These are phyloP conservation scores for Dendroctonus ponderosae DNA, from an alignment of 1,140 invertebrate species.

Conservation along the genomic window DNA sequence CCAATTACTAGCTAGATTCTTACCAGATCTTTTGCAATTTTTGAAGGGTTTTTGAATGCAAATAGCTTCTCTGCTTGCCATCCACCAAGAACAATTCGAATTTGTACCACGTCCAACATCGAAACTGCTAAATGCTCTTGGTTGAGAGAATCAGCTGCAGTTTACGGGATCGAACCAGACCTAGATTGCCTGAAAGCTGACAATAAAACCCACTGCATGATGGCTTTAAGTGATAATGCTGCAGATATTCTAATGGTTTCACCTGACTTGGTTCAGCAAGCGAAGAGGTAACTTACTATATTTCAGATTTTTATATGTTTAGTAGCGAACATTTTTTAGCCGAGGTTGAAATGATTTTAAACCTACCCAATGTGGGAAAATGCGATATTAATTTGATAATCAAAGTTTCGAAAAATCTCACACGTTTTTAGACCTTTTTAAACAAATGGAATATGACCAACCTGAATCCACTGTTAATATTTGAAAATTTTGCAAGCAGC, in stretches of 20 bases:
- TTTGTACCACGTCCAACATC: conserved; percentile 65
- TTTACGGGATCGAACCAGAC: conserved; percentile 70
- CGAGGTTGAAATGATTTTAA: too few relatives aligned
- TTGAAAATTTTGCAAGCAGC: neutral
- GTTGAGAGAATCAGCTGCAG: conserved; percentile 66
- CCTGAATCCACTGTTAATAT: neutral
- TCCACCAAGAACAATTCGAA: conserved; percentile 58
- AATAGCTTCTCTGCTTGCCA: conserved; percentile 64
- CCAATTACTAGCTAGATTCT: too few relatives aligned
- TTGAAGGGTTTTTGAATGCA: conserved; percentile 52
- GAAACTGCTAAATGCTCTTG: conserved; percentile 73
- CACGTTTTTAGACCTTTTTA: too few relatives aligned
- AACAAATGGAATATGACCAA: neutral
- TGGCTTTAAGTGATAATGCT: conserved; percentile 56
- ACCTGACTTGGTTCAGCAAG: conserved; percentile 60
- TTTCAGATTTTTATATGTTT: neutral
- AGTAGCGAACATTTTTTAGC: too few relatives aligned
- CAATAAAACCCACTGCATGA: conserved; percentile 62
- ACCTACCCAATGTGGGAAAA: too few relatives aligned
- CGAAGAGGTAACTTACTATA: conserved; percentile 52
- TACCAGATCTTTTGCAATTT: too few relatives aligned
- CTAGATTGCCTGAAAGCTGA: conserved; percentile 63
- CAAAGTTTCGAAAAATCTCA: too few relatives aligned
- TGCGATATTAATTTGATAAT: too few relatives aligned
- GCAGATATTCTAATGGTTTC: conserved; percentile 66